These are phyloP conservation scores for Sus cebifrons DNA, from an alignment of 2,797 vertebrate genomes.

Conservation along the genomic window DNA sequence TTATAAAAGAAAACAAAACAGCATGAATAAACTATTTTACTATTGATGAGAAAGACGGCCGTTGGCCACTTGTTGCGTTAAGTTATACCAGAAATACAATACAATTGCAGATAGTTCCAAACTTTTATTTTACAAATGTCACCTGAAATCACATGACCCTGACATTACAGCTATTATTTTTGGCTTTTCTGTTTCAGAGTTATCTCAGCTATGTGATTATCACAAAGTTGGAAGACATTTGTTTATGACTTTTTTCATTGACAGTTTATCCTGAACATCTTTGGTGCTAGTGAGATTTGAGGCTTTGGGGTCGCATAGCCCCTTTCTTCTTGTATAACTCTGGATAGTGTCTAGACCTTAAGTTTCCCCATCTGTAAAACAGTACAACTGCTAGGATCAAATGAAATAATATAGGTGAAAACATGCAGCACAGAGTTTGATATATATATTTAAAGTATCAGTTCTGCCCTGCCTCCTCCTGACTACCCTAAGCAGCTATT, in stretches of 20 bases:
- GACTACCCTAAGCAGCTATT: background rate
- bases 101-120: background rate
- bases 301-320: background rate
- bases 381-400: background rate
- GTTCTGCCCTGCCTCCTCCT: background rate
- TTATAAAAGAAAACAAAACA: background rate
- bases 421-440: background rate
- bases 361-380: background rate
- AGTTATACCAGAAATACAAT: background rate
- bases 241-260: background rate
- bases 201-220: background rate
- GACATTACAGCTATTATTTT: background rate
- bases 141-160: background rate
- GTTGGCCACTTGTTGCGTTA: background rate
- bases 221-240: background rate
- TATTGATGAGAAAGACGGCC: background rate
- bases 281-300: background rate
- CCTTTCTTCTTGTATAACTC: background rate
- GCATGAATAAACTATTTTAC: background rate
- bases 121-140: background rate
- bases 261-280: background rate
- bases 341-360: background rate
- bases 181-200: background rate
- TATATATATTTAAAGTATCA: background rate
- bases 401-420: background rate